Evolutionary conservation across 2,888 invertebrate species (phyloP).

Genomic region (Brenthis hecate): DNA sequence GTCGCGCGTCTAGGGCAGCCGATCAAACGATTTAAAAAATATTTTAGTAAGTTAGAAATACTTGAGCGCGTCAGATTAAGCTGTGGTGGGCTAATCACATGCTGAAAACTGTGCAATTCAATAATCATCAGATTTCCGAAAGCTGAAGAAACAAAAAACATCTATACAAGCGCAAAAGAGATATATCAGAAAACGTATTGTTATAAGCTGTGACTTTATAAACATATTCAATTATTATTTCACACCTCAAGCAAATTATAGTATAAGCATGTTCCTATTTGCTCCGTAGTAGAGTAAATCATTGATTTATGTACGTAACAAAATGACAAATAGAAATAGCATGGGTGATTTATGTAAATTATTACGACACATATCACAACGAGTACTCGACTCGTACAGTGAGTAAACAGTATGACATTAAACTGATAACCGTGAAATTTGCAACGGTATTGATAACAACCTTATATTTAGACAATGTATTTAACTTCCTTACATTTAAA

Average conservation of each 20-base stretch:
- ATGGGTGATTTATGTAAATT: slow-evolving; percentile 4
- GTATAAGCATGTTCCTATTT: neutral
- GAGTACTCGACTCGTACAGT: slow-evolving; percentile 5
- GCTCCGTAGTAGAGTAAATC: neutral
- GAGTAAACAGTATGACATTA: slow-evolving; percentile 17
- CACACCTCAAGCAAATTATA: slow-evolving; percentile 3
- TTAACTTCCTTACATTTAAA: neutral
- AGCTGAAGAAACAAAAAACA: too few relatives aligned
- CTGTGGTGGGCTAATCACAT: too few relatives aligned
- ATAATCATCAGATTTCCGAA: too few relatives aligned
- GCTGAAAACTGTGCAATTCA: too few relatives aligned
- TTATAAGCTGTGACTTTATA: too few relatives aligned
- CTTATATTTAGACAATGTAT: slow-evolving; percentile 8
- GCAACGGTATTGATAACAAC: slow-evolving; percentile 7
- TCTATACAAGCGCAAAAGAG: too few relatives aligned
- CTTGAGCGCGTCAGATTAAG: too few relatives aligned
- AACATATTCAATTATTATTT: neutral
- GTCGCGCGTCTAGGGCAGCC: too few relatives aligned
- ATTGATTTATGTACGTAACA: slow-evolving; percentile 5
- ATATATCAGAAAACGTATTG: too few relatives aligned
- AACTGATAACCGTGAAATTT: slow-evolving; percentile 28
- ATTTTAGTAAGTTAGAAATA: too few relatives aligned
- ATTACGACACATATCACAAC: slow-evolving; percentile 16
- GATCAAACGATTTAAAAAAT: too few relatives aligned
- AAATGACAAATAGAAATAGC: slow-evolving; percentile 9